Base-by-base conservation (phyloP, 92 coral and sea anemone species). In the Virgularia gustaviana region DNA sequence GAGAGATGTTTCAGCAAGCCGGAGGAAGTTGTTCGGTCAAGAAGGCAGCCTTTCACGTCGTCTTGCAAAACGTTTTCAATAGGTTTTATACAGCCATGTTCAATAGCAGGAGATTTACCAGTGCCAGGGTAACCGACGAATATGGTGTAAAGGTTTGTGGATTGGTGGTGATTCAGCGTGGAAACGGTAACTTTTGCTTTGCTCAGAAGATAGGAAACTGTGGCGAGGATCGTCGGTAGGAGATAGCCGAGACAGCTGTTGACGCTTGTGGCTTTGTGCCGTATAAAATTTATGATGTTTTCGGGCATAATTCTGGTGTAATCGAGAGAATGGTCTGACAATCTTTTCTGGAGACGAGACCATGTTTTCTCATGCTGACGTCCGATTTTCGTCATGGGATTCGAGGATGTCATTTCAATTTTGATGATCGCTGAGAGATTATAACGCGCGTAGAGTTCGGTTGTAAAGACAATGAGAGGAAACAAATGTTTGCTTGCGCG, bases 321-420 rank as follows among this genome's bases (percentile, higher is more conserved):
- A 57, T 57, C 63, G 33, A 57, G n/a, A 18, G 63, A 57, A 57
- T 15, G 63, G 63, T 57, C 63, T 57, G 63, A 57, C 63, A 57
- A 57, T 24, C 63, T 57, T 57, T 10, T 57, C n/a, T 57, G 63
- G 4, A 57, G 63, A 57, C 63, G 63, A 57, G 29, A 57, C 63
- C 63, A 57, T 25, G 31, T 57, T 57, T 57, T 57, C 30, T 57
- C 5, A 57, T 57, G 63, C n/a, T 57, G 30, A 25, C 33, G 63
- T n/a, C 33, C 31, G 63, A 33, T 37, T 24, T 57, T 57, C 31
- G 34, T 24, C 25, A 9, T 41, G 16, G 49, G 16, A 41, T 41
- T 41, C 16, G 9, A 41, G 9, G 49, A n/a, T n/a, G n/a, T n/a
- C n/a, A n/a, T n/a, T 16, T 41, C 49, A 41, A 8, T 56, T 9